Percentiles rank a stretch among this genome's conserved stretches.
These are phyloP conservation scores for Cephalopholis sonnerati DNA, from an alignment of 2,113 vertebrate genomes.

Conservation along the genomic window DNA sequence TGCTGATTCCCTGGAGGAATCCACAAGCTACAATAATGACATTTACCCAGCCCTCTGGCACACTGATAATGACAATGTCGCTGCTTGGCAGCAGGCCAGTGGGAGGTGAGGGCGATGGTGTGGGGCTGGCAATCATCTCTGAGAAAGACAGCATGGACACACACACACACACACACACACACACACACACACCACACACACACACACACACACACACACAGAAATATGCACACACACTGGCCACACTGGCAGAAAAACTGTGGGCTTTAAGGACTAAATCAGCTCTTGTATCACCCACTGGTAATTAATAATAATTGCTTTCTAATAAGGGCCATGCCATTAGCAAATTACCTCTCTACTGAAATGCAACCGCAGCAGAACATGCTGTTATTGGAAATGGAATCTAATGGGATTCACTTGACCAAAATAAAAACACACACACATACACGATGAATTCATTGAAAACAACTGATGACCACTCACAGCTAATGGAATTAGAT, in stretches of 20 bases:
- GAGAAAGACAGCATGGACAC: slow-evolving; percentile 61
- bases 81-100: slow-evolving; percentile 80
- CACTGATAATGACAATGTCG: slow-evolving; percentile 83
- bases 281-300: slow-evolving; percentile 73
- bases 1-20: slow-evolving; percentile 81
- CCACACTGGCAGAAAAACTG: slow-evolving; percentile 64
- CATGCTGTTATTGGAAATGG: slow-evolving; percentile 67
- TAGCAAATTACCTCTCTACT: slow-evolving; percentile 81
- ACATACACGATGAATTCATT: slow-evolving; percentile 39
- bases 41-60: slow-evolving; percentile 81
- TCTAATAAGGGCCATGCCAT: slow-evolving; percentile 82
- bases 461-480: slow-evolving; percentile 66
- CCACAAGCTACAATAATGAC: slow-evolving; percentile 82
- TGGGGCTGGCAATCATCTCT: slow-evolving; percentile 75
- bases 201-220: slow-evolving; percentile 52
- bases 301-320: slow-evolving; percentile 84
- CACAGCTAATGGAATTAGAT: slow-evolving; percentile 65
- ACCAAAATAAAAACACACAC: slow-evolving; percentile 59
- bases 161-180: slow-evolving; percentile 41
- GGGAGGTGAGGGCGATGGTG: slow-evolving; percentile 74
- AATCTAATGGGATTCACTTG: slow-evolving; percentile 76
- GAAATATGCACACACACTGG: slow-evolving; percentile 44
- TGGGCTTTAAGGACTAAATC: slow-evolving; percentile 76
- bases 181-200: slow-evolving; percentile 33
- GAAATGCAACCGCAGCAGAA: slow-evolving; percentile 72